Percentiles rank a stretch among this genome's conserved stretches.
phyloP scores from a whole-genome alignment of 1,140 invertebrate species.

The Aphelenchoides fujianensis region DNA sequence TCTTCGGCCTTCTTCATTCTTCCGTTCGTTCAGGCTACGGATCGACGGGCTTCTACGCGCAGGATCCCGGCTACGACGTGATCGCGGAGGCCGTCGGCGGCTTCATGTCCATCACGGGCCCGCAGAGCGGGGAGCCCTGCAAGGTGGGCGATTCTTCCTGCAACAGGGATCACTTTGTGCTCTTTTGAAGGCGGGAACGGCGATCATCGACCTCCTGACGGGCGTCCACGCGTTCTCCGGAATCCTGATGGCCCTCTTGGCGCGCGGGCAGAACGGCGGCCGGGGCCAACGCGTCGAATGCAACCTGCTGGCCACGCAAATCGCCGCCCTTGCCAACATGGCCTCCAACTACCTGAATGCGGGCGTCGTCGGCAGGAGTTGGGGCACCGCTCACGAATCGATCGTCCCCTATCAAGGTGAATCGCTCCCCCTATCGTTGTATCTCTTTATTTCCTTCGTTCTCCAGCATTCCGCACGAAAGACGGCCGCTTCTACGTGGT shows the following conservation, averaged over 20 bases:
- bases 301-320: constrained; percentile 80
- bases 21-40: no score
- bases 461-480: constrained; percentile 63
- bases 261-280: constrained; percentile 73
- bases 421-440: no score
- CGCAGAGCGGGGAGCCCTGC: constrained; percentile 76
- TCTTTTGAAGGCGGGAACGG: constrained; percentile 71
- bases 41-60: constrained; percentile 76
- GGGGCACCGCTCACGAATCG: constrained; percentile 86
- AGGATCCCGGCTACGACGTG: constrained; percentile 87
- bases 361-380: constrained; percentile 71
- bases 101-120: constrained; percentile 82
- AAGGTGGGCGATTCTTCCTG: no score
- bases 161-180: no score
- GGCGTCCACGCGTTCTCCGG: constrained; percentile 91
- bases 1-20: no score
- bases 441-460: no score
- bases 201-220: constrained; percentile 85
- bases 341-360: constrained; percentile 86
- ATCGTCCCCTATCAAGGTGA: constrained; percentile 95
- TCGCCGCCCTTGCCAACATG: constrained; percentile 74
- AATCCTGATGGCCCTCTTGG: constrained; percentile 82
- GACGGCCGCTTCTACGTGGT: constrained; percentile 39
- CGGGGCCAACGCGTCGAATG: constrained; percentile 92
- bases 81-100: constrained; percentile 88